Percentiles rank a stretch among this genome's conserved stretches.
Conservation (phyloP, 2,888 invertebrate species). For the Agonopterix arenella region DNA sequence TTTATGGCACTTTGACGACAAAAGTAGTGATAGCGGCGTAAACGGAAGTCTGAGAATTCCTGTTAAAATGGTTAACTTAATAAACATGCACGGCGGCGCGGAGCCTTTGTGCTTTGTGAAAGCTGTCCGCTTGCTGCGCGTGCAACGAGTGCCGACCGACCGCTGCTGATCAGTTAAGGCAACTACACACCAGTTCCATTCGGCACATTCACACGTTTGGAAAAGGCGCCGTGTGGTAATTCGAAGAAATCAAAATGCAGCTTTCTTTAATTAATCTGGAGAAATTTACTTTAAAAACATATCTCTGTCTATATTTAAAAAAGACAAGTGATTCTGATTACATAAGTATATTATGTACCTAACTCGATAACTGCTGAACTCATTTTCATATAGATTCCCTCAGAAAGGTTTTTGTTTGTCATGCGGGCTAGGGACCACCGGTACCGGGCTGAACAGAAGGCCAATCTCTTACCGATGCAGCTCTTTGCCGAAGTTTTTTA, state of each 20-base stretch:
- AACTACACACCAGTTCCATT: conserved; percentile 5
- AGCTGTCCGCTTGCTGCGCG: conserved; percentile 36
- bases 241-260: conserved; percentile 4
- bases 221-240: conserved; percentile 6
- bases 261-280: conserved; percentile 7
- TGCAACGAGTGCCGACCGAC: conserved; percentile 20
- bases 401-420: no score
- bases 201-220: conserved; percentile 8
- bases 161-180: conserved; percentile 31
- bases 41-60: conserved; percentile 55
- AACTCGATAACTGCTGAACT: no score
- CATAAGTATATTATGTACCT: no score
- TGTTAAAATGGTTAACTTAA: conserved; percentile 68
- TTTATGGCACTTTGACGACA: not conserved
- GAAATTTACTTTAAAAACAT: no score
- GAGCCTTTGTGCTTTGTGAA: conserved; percentile 66
- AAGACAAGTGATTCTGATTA: no score
- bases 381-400: no score
- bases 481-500: no score
- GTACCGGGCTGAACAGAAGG: no score
- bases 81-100: conserved; percentile 60
- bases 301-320: no score
- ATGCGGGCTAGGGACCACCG: no score
- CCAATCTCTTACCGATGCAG: no score
- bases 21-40: conserved; percentile 33